Evolutionary conservation across 1,140 invertebrate genomes (phyloP).

Genomic region (Xylocopa sonorina): DNA sequence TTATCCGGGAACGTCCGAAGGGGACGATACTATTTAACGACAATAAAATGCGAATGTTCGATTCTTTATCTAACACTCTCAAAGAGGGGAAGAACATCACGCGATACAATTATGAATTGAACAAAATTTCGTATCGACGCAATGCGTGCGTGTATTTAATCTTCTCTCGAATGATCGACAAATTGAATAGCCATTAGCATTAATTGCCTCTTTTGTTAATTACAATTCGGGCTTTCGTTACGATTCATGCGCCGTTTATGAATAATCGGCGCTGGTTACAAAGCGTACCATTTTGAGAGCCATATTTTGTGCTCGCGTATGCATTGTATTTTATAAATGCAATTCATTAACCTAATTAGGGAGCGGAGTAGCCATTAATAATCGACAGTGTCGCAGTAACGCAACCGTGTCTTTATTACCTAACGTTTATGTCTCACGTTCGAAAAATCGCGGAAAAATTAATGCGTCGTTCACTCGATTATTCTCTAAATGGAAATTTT

Average conservation of each 20-base stretch:
- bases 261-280: background rate
- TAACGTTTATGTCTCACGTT: too few relatives aligned
- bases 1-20: background rate
- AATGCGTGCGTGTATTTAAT: background rate
- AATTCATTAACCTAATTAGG: background rate
- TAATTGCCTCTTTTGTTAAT: constrained; percentile 15
- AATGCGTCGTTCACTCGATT: too few relatives aligned
- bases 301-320: background rate
- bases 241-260: background rate
- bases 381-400: too few relatives aligned
- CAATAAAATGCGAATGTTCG: too few relatives aligned
- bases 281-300: background rate
- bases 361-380: background rate
- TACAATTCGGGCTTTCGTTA: background rate
- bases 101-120: background rate
- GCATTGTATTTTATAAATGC: background rate
- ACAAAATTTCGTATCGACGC: background rate
- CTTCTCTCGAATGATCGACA: background rate
- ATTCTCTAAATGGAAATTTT: too few relatives aligned
- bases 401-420: too few relatives aligned
- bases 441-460: too few relatives aligned
- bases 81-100: background rate
- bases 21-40: too few relatives aligned
- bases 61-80: too few relatives aligned
- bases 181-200: constrained; percentile 10